Evolutionary conservation across 2,797 vertebrate genomes (phyloP), one percentile per base, ranked within the genome.

Genomic region (Aulostomus chinensis): DNA sequence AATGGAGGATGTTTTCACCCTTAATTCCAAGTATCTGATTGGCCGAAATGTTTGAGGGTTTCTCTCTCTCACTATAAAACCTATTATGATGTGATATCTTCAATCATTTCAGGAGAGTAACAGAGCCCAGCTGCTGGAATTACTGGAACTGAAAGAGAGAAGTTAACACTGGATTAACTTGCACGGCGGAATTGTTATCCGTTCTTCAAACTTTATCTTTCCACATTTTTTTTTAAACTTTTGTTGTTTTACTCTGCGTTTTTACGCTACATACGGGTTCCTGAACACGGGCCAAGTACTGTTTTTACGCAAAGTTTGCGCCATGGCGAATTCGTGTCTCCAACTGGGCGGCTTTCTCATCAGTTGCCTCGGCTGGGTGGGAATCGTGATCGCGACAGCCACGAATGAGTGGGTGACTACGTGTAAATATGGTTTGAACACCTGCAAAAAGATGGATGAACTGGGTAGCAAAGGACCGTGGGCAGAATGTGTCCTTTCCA

Each of bases 401-500:
- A 98, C 97, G 51, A 98, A 96, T 4, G 96, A 99, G 75, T 99
- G 97, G 97, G 95, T 99, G 59, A 84, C 85, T 31, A 94, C 91
- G 35, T 99, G 97, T 3, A 95, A 94, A 70, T 96, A 97, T 66
- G 93, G 94, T 58, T 85, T 94, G 25, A 94, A 93, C 81, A 96
- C 94, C 63, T 98, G 97, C 76, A 93, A 92, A 81, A 97, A 94
- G 61, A 92, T 98, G 93, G 96, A 97, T 1, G 94, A 97, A 55
- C 85, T 98, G 73, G 93, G 90, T 2, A 90, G 89, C 75, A 95
- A 92, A 71, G 97, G 97, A 14, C 92, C 96, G 37, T 99, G 97
- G 97, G 94, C 94, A 0, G 93, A 98, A 38, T 99, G 97, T 2
- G 91, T 96, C 76, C 92, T 96, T 85, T 94, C 95, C 2, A 93